Conservation (phyloP, 2,113 vertebrate species). For the Bufo bufo region DNA sequence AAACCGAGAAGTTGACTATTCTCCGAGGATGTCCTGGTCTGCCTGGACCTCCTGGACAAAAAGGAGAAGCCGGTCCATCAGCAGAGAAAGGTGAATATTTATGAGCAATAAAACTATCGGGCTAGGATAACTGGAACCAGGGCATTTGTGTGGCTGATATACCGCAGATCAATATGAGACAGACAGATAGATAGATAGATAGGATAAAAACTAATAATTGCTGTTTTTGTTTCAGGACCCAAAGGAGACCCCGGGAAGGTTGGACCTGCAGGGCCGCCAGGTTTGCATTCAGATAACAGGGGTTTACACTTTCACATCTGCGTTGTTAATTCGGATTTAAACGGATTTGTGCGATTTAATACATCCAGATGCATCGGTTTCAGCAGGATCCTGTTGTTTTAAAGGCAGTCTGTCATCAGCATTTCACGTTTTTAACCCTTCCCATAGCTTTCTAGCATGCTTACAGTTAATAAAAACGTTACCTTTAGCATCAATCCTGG, state of each 20-base stretch:
- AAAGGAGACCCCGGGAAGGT: constrained; percentile 23
- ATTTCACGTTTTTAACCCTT: too few relatives aligned
- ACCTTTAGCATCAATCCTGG: too few relatives aligned
- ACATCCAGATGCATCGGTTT: too few relatives aligned
- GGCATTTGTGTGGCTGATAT: too few relatives aligned
- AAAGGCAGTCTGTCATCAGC: too few relatives aligned
- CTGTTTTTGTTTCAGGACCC: background rate
- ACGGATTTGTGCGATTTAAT: too few relatives aligned
- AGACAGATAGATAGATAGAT: too few relatives aligned
- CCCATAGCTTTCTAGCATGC: too few relatives aligned
- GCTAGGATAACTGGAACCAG: too few relatives aligned
- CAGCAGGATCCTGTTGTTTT: too few relatives aligned
- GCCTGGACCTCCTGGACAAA: background rate
- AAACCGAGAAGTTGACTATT: background rate
- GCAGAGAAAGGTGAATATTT: background rate
- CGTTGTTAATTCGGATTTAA: too few relatives aligned
- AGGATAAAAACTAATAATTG: background rate
- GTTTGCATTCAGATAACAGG: background rate
- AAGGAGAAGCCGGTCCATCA: background rate
- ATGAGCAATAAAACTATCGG: background rate
- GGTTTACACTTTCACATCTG: background rate
- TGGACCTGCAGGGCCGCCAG: constrained; percentile 13
- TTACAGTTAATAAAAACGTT: too few relatives aligned
- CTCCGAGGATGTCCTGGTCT: background rate
- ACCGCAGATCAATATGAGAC: background rate